Percentiles rank a stretch among this genome's conserved stretches.
These are phyloP conservation scores for Congeria kusceri DNA, from an alignment of 2,888 invertebrate species.

Conservation along the genomic window DNA sequence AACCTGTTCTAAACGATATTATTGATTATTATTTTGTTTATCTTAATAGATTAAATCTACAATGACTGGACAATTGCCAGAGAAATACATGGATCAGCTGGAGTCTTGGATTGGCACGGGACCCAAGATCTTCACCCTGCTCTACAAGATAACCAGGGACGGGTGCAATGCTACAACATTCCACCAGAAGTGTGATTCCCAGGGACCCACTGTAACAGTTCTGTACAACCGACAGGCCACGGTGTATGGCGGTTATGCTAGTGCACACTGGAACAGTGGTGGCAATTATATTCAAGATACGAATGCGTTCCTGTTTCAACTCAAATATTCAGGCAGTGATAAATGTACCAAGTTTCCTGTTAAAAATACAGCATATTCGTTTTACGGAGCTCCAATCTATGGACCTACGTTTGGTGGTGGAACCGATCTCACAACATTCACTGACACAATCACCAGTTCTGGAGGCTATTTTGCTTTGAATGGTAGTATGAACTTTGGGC, in stretches of 20 bases:
- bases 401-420: constrained; percentile 42
- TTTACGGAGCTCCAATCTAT: background rate
- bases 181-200: constrained; percentile 64
- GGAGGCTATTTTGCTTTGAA: constrained; percentile 31
- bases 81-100: constrained; percentile 52
- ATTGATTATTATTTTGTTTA: too few relatives aligned
- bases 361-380: background rate
- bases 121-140: constrained; percentile 51
- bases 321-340: constrained; percentile 19
- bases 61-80: constrained; percentile 9
- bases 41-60: too few relatives aligned
- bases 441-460: constrained; percentile 7
- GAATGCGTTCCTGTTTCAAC: constrained; percentile 40
- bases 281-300: background rate
- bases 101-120: constrained; percentile 55
- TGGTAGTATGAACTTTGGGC: constrained; percentile 19
- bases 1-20: too few relatives aligned
- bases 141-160: constrained; percentile 61
- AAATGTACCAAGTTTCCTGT: constrained; percentile 17
- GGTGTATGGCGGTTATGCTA: constrained; percentile 64
- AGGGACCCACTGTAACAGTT: constrained; percentile 64
- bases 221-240: constrained; percentile 57
- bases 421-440: constrained; percentile 30
- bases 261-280: constrained; percentile 37
- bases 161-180: constrained; percentile 56